Evolutionary conservation across 1,140 invertebrate genomes (phyloP), one percentile per base, ranked within the genome.

Genomic region (Drosophila ogumai): DNA sequence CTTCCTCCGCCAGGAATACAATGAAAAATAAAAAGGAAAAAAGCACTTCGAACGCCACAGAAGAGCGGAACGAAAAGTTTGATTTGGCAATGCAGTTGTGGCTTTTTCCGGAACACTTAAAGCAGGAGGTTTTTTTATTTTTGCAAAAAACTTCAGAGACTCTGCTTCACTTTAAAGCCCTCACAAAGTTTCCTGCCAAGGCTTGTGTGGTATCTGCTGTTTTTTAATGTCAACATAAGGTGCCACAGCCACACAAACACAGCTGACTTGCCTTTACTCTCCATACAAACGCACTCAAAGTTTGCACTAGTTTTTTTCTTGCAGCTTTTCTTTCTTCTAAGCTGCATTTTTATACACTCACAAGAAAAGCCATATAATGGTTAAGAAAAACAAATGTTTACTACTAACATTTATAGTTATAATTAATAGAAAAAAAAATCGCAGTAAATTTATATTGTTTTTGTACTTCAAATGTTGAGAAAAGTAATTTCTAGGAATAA

Each of bases 211-310:
- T 34, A 49, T 31, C 59, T 69, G 56, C 64, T 82, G 74, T 81
- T 47, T 65, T 58, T 57, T 68, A 74, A 75, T 81, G 65, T 79
- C 65, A 86, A 68, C 79, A 82, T 34, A 64, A 65, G 67, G 75
- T 74, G 79, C 63, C 67, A 78, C 52, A 65, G 28, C n/a, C 61
- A 72, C 17, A 59, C 9, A 72, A 44, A 59, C 59, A 31, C 46
- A 52, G 58, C 61, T 68, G 59, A 50, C 57, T 58, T 46, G 54
- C 63, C 56, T 57, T 68, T 38, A 65, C 63, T 31, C 60, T 15
- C 10, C 46, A 58, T 9, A 75, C 36, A 46, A 40, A 79, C 44
- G 59, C 32, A 61, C 28, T 34, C 36, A 59, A 61, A 64, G 40
- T 57, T 68, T 81, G 78, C 40, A 66, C 57, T 56, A 72, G 58